These are phyloP conservation scores for Pandion haliaetus DNA, from an alignment of 2,113 vertebrate genomes.

Conservation along the genomic window DNA sequence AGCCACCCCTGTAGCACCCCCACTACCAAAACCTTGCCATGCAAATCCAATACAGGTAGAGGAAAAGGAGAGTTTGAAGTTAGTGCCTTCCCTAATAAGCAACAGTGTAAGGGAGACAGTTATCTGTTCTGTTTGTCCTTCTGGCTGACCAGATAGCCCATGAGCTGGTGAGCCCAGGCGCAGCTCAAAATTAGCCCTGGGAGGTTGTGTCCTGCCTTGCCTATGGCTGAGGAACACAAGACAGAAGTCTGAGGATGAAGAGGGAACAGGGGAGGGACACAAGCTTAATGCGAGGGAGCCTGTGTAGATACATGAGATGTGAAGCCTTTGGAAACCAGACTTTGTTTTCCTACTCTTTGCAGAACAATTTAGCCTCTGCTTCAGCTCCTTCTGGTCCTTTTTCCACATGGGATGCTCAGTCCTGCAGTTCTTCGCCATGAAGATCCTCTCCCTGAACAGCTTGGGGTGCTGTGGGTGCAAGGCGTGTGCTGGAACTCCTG, in stretches of 20 bases:
- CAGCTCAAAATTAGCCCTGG: background rate
- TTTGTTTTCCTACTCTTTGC: background rate
- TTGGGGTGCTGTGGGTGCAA: background rate
- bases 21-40: too few species aligned
- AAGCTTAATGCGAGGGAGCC: background rate
- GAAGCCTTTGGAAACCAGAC: background rate
- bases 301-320: background rate
- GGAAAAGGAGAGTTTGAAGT: background rate
- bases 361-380: background rate
- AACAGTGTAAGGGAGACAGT: background rate
- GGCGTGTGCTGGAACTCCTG: rapidly evolving
- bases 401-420: background rate
- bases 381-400: background rate
- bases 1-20: too few species aligned
- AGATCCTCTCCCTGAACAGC: background rate
- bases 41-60: background rate
- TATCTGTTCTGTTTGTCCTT: background rate
- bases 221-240: background rate
- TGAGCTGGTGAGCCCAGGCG: background rate
- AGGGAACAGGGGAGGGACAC: rapidly evolving
- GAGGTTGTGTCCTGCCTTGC: background rate
- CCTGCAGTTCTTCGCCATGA: background rate
- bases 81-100: background rate
- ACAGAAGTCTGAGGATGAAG: background rate
- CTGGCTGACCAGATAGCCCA: background rate